Evolutionary conservation across 64 coral and sea anemone genomes (phyloP), one percentile per base, ranked within the genome.

Genomic region (Acropora yongei): DNA sequence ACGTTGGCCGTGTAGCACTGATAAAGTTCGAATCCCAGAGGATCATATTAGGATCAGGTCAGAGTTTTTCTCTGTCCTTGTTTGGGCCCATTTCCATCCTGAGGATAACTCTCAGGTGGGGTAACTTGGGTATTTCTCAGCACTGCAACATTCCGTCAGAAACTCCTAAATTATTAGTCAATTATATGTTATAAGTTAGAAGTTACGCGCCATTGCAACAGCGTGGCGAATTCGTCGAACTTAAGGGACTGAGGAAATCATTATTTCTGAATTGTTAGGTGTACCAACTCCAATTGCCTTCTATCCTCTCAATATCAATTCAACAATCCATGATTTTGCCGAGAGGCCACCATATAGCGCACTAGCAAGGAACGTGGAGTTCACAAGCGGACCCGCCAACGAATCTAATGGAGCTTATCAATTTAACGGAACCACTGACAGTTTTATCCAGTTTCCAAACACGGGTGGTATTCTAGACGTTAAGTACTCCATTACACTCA

Each of bases 391-490:
- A 44, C 82, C 82, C 1, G 42, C 47, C 17, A 71, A 71, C 1
- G 65, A 47, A 66, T 4, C 82, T 9, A 30, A 71, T 11, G 82
- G 82, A 85, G 61, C 82, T 44, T 85, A 85, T 68, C 44, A 85
- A 44, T 85, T 85, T 71, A 2, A 6, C 30, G 82, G 82, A 3
- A 68, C 45, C 44, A 6, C 44, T 43, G 41, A 49, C 43, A 85
- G 82, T 72, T 85, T 47, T 47, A 85, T 85, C 43, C 61, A 85
- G 65, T 85, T 85, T 49, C 82, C 82, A 18, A 85, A 85, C n/a
- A 44, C 41, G 6, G 65, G n/a, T 17, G 60, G 61, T 5, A 49
- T 47, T 0, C 63, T 85, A 1, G 82, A 85, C 63, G 9, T 65
- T 11, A 67, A 2, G 40, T 4, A 49, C 44, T 85, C 82, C 3